Evolutionary conservation across 2,113 vertebrate species (phyloP).

Genomic region (Picathartes gymnocephalus): DNA sequence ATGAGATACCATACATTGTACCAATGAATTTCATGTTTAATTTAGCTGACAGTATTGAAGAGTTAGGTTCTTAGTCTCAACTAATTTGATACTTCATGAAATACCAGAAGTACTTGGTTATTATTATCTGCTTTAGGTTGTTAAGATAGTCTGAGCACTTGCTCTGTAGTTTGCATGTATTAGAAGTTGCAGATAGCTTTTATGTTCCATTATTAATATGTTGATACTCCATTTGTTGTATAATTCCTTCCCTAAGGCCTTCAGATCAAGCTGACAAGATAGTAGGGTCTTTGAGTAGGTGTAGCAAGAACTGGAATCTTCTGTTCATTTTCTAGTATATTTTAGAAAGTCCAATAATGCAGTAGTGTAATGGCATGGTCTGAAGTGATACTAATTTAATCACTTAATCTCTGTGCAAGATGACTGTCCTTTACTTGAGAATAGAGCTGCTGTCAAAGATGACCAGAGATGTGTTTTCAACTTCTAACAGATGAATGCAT

Average conservation of each 20-base stretch:
- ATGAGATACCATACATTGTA: background rate
- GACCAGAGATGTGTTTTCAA: background rate
- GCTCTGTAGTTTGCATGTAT: background rate
- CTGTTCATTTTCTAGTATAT: background rate
- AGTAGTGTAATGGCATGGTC: background rate
- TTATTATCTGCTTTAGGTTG: background rate
- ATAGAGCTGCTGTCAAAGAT: background rate
- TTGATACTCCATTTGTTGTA: background rate
- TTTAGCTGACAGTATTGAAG: background rate
- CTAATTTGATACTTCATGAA: background rate
- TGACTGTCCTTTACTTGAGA: background rate
- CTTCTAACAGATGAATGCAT: constrained; percentile 78
- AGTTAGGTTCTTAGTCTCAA: background rate
- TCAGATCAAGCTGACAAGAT: background rate
- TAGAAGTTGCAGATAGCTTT: background rate
- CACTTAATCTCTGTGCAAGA: background rate
- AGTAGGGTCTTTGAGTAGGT: background rate
- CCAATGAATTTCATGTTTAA: background rate
- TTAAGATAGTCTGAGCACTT: background rate
- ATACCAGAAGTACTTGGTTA: background rate
- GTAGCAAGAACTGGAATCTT: background rate
- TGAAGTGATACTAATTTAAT: constrained; percentile 19
- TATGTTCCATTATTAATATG: background rate
- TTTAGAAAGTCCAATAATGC: constrained; percentile 10
- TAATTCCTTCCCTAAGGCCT: background rate